Evolutionary conservation across 2,797 vertebrate genomes (phyloP), one percentile per base, ranked within the genome.

Genomic region (Tamandua tetradactyla): DNA sequence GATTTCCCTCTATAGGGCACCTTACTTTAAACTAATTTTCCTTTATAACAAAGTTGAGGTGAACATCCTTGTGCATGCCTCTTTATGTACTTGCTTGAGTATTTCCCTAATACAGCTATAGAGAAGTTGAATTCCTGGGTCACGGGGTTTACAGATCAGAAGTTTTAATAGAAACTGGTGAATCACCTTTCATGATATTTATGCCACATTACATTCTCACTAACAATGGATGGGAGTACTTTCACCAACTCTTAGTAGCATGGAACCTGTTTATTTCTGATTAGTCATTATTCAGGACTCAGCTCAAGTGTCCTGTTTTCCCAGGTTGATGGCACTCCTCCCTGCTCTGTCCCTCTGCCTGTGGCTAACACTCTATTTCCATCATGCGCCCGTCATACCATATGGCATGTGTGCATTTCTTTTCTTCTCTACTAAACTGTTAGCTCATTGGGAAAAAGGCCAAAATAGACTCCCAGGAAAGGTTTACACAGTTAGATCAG

Each of bases 381-480:
- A 44, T 27, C 32, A 8, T 13, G 30, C 66, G 84, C 42, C n/a
- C 68, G 42, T 86, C 64, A 37, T 37, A 49, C 44, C 44, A 71
- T n/a, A 83, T 30, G 42, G 37, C 13, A 18, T 2, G 2, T 8
- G 5, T 11, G 13, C 30, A 42, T 44, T 57, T 68, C 17, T 72
- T 86, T 72, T 72, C 78, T 93, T 72, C 87, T 94, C 42, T 35
- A 25, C 13, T 37, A 74, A 68, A 89, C 76, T 57, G 27, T 49
- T 25, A 62, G 71, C 25, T 86, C 37, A 32, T 14, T 94, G 68
- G 87, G 72, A 22, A 79, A 88, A 49, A 37, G 22, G 68, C 72
- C 91, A 85, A 93, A 81, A 57, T 0, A 78, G 57, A 59, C 57
- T 64, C 82, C 32, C 18, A 40, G 76, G 90, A 78, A 89, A 89